A percentile compares a stretch with the other conserved stretches of the same genome.
Conservation (phyloP, 2,888 invertebrate genomes). For the Lepidocyrtoides sp. region DNA sequence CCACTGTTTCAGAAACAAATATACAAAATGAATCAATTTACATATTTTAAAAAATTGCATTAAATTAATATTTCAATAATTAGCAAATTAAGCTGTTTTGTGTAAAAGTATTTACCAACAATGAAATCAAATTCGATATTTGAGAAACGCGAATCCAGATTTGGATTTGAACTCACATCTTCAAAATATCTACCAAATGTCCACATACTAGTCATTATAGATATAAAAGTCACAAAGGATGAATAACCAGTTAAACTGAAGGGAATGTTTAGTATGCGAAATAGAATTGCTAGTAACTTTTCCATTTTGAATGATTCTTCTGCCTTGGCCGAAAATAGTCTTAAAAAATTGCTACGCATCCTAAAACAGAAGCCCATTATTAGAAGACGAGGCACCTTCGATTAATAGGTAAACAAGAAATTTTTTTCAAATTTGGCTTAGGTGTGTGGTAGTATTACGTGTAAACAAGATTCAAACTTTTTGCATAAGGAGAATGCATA, state of each 20-base stretch:
- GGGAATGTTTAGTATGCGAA: constrained; percentile 59
- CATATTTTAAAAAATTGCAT: background rate
- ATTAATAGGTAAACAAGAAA: background rate
- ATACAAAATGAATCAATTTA: background rate
- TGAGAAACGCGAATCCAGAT: background rate
- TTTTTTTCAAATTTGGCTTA: background rate
- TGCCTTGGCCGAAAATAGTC: background rate
- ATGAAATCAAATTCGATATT: constrained; percentile 62
- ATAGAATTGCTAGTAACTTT: too few relatives aligned
- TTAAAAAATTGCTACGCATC: background rate
- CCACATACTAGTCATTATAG: constrained; percentile 63
- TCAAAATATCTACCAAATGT: constrained; percentile 38
- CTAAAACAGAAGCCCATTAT: background rate
- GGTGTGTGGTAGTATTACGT: too few relatives aligned
- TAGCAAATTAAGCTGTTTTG: too few relatives aligned
- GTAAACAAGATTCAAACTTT: too few relatives aligned
- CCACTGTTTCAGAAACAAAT: constrained; percentile 57
- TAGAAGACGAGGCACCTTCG: background rate
- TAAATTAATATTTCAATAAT: too few relatives aligned
- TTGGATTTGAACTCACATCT: constrained; percentile 38
- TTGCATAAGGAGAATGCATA: too few relatives aligned
- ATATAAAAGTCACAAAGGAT: constrained; percentile 56
- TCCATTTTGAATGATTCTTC: constrained; percentile 11
- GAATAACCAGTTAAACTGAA: constrained; percentile 61
- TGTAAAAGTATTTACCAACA: too few relatives aligned